A percentile compares a stretch with the other conserved stretches of the same genome.
Evolutionary conservation across 2,888 invertebrate genomes (phyloP).

Genomic region (Agrilus biguttatus): DNA sequence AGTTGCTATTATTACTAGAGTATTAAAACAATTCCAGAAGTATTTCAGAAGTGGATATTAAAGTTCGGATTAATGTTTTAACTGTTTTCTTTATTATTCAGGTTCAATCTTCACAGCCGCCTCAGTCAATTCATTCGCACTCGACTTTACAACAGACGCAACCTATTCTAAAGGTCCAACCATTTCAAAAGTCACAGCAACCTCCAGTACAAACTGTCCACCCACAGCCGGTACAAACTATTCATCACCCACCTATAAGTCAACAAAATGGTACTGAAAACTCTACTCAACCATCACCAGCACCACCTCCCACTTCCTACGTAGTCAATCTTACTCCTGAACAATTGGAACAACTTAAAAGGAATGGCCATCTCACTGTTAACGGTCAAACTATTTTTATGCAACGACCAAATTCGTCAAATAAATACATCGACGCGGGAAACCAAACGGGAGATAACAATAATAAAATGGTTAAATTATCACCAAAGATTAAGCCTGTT

Average conservation of each 20-base stretch:
- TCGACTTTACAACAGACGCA: slow-evolving; percentile 14
- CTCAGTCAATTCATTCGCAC: slow-evolving; percentile 11
- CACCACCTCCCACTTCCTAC: slow-evolving; percentile 26
- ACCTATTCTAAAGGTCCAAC: slow-evolving; percentile 20
- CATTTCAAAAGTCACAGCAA: slow-evolving; percentile 26
- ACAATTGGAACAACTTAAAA: slow-evolving; percentile 29
- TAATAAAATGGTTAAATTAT: slow-evolving; percentile 20
- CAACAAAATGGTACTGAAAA: slow-evolving; percentile 5
- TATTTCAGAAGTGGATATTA: no score
- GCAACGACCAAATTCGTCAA: slow-evolving; percentile 22
- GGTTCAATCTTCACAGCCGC: slow-evolving; percentile 2
- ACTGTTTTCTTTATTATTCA: no score
- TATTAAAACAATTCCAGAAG: no score
- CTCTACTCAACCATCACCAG: slow-evolving; percentile 13
- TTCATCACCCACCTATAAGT: slow-evolving; percentile 13
- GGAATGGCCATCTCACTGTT: slow-evolving; percentile 30
- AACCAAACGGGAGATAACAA: slow-evolving; percentile 13
- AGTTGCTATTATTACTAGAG: no score
- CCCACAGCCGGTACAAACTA: slow-evolving; percentile 23
- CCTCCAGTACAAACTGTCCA: slow-evolving; percentile 29
- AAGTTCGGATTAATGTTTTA: no score
- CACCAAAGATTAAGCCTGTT: slow-evolving; percentile 26
- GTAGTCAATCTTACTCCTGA: slow-evolving; percentile 32
- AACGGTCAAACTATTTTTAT: slow-evolving; percentile 33
- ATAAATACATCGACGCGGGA: slow-evolving; percentile 5